phyloP scores from a whole-genome alignment of 2,113 vertebrate species.

The Xiphophorus hellerii region DNA sequence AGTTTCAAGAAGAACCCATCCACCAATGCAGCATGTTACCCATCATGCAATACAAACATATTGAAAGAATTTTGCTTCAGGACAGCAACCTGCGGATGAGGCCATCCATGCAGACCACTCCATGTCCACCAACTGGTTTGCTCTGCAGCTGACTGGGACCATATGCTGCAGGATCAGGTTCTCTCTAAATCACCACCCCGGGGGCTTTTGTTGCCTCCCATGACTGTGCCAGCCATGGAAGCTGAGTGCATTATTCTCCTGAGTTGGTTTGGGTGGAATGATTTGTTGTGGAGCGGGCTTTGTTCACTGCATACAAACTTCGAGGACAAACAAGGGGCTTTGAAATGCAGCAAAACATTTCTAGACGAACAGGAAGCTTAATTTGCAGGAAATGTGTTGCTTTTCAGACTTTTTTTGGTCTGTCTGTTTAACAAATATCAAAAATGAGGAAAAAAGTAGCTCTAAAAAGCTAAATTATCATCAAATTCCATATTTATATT shows the following conservation, averaged over 20 bases:
- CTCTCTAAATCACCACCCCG: constrained; percentile 45
- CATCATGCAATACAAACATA: no score
- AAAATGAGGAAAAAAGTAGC: background rate
- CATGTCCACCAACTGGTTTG: constrained; percentile 20
- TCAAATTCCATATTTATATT: background rate
- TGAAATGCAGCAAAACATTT: constrained; percentile 23
- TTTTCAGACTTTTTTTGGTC: background rate
- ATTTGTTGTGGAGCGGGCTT: constrained; percentile 47
- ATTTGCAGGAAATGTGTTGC: background rate
- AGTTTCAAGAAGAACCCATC: no score
- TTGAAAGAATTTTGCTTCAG: no score
- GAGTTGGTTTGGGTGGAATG: constrained; percentile 48
- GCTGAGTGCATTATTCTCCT: constrained; percentile 53
- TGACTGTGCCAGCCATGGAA: constrained; percentile 38
- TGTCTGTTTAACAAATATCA: background rate
- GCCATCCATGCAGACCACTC: no score
- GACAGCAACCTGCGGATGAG: no score
- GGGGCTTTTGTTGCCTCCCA: constrained; percentile 43
- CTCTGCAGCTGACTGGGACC: constrained; percentile 23
- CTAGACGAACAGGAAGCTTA: constrained; percentile 21
- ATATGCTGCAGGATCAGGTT: constrained; percentile 65
- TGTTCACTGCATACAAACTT: constrained; percentile 47
- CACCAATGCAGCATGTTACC: no score
- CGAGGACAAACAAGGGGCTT: constrained; percentile 33
- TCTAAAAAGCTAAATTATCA: background rate